Percentiles rank a stretch among this genome's conserved stretches.
phyloP scores from a whole-genome alignment of 2,797 vertebrate genomes.

The Xiphorhynchus erythropygius region DNA sequence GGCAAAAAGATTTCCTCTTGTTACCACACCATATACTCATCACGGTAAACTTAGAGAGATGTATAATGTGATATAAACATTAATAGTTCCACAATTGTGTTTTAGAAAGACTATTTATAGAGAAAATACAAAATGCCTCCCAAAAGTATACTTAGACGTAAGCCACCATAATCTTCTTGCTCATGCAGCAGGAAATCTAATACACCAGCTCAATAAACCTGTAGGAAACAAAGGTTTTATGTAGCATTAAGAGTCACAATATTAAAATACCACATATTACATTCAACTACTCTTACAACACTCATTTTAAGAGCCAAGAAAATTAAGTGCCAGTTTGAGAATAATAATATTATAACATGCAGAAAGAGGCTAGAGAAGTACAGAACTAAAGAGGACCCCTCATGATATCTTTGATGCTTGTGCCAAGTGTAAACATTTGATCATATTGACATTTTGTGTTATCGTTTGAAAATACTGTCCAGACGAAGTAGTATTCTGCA shows the following conservation, averaged over 20 bases:
- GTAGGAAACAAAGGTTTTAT: slow-evolving; percentile 87
- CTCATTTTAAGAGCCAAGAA: slow-evolving; percentile 76
- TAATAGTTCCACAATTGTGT: slow-evolving; percentile 81
- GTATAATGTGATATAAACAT: slow-evolving; percentile 81
- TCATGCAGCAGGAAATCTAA: slow-evolving; percentile 96
- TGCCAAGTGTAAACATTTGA: background rate
- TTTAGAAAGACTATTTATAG: slow-evolving; percentile 89
- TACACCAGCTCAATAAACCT: slow-evolving; percentile 94
- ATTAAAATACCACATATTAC: slow-evolving; percentile 80
- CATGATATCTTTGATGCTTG: background rate
- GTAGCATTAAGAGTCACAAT: slow-evolving; percentile 82
- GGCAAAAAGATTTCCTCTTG: slow-evolving; percentile 67
- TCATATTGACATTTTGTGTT: background rate
- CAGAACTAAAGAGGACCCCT: background rate
- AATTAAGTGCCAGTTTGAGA: slow-evolving; percentile 71
- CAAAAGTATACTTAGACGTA: slow-evolving; percentile 91
- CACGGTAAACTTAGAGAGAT: slow-evolving; percentile 76
- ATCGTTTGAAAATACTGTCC: background rate
- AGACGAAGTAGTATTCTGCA: background rate
- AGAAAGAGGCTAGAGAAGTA: slow-evolving; percentile 13
- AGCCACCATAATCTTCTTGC: slow-evolving; percentile 99
- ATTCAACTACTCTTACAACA: slow-evolving; percentile 76
- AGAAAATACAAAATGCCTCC: slow-evolving; percentile 90
- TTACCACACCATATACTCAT: slow-evolving; percentile 51
- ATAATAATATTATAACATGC: slow-evolving; percentile 44